Evolutionary conservation across 2,113 vertebrate genomes (phyloP).

Genomic region (Serilophus lunatus): DNA sequence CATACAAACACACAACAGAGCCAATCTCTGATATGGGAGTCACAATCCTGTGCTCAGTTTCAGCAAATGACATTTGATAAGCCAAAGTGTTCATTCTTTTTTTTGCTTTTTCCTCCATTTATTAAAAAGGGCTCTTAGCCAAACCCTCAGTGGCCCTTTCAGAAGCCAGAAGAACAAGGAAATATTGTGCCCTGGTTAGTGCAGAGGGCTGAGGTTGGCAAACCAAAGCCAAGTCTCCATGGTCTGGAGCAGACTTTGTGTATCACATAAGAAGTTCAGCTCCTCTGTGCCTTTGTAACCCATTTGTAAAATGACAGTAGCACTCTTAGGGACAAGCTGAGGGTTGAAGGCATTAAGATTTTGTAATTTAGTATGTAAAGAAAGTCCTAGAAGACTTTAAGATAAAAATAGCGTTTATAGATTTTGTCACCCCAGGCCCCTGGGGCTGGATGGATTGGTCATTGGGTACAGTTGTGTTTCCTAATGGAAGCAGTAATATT

Average conservation of each 20-base stretch:
- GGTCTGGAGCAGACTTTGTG: neutral
- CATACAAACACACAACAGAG: neutral
- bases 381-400: neutral
- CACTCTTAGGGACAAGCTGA: neutral
- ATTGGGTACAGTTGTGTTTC: neutral
- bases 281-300: neutral
- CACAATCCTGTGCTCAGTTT: neutral
- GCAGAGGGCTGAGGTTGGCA: neutral
- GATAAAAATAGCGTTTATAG: neutral
- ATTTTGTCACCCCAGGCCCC: neutral
- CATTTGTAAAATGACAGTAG: neutral
- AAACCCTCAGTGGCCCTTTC: constrained; percentile 39
- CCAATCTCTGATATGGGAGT: constrained; percentile 1
- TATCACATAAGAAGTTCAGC: neutral
- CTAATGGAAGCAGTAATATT: neutral
- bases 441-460: neutral
- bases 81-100: constrained; percentile 12
- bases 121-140: constrained; percentile 27
- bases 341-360: neutral
- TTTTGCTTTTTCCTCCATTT: neutral
- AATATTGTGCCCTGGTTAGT: neutral
- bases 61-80: constrained; percentile 26
- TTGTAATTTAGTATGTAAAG: neutral
- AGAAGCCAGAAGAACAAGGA: constrained; percentile 19
- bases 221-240: neutral